These are phyloP conservation scores for Clarias laeviceps DNA, from an alignment of 2,797 vertebrate genomes.

Conservation along the genomic window DNA sequence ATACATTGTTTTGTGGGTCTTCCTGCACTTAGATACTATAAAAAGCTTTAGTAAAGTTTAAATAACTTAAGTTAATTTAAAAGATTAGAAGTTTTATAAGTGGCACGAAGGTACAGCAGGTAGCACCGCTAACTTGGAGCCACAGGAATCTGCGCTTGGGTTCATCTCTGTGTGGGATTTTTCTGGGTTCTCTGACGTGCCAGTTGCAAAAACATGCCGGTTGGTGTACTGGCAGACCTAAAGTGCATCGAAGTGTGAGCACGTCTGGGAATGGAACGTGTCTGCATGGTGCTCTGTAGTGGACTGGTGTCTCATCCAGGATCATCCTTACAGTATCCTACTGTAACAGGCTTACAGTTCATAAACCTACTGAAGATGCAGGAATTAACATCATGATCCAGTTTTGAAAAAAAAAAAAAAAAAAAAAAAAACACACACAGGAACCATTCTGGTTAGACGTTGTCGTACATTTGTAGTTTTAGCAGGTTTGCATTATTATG, in stretches of 20 bases:
- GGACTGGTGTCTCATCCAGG: no score
- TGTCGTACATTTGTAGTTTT: not conserved
- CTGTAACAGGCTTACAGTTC: not conserved
- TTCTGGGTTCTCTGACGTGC: not conserved
- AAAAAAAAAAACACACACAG: not conserved
- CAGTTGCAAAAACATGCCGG: not conserved
- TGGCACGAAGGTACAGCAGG: not conserved
- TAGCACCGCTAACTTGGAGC: not conserved
- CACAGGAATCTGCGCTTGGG: not conserved
- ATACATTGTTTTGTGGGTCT: not conserved
- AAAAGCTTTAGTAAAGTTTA: not conserved
- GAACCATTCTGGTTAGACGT: not conserved
- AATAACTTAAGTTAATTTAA: not conserved
- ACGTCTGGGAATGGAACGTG: not conserved
- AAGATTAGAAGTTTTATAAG: not conserved
- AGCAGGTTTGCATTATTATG: not conserved
- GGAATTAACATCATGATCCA: not conserved
- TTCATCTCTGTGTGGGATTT: not conserved
- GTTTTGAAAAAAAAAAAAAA: no score
- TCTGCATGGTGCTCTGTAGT: no score
- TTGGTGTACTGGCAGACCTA: no score
- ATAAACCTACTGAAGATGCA: not conserved
- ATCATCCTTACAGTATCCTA: not conserved
- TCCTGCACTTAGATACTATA: not conserved
- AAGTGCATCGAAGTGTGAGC: not conserved